Base-by-base conservation (phyloP, 2,888 invertebrate genomes). In the Drosophila mercatorum region DNA sequence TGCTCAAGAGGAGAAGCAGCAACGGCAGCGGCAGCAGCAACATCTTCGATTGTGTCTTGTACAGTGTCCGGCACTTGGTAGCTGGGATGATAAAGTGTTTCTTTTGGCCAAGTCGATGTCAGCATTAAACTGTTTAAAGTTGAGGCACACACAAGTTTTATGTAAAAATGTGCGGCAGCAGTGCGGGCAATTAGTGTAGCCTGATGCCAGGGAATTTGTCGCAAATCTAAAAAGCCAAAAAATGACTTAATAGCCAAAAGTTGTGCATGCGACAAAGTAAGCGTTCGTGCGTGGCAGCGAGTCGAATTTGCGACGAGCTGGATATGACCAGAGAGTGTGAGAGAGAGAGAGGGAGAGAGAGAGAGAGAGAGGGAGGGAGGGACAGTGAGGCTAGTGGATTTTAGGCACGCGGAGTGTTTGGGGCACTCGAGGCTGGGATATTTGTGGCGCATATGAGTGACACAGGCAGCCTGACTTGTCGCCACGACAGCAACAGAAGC, bases 151-250 rank as follows among this genome's bases (percentile, higher is more conserved):
- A 40, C 51, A 61, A 28, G 41, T 57, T 72, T 47, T 60, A 75
- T 80, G 79, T 78, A 82, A 81, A 83, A 72, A 76, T 36, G 11
- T 84, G 88, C 77, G 77, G 62, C 88, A 79, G 71, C 70, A 82
- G 67, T 82, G 85, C 73, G 75, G 88, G 80, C 89, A 85, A 85
- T 85, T 85, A 85, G 84, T 80, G 86, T 68, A 71, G 56, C 57
- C 65, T 63, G 61, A 46, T 58, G 71, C 70, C 68, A 68, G 46
- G 72, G 78, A 88, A 88, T 85, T 85, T 86, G 90, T 86, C 86
- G 90, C 78, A 90, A 86, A 90, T 89, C 77, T 88, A 85, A 89
- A 85, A 85, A 88, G 90, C 90, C 90, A 85, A 86, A 90, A 90
- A 88, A 88, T 86, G 90, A 90, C 90, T 86, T 89, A 86, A 86